Evolutionary conservation across 2,113 vertebrate genomes (phyloP), one percentile per base, ranked within the genome.

Genomic region (Lasiurus cinereus): DNA sequence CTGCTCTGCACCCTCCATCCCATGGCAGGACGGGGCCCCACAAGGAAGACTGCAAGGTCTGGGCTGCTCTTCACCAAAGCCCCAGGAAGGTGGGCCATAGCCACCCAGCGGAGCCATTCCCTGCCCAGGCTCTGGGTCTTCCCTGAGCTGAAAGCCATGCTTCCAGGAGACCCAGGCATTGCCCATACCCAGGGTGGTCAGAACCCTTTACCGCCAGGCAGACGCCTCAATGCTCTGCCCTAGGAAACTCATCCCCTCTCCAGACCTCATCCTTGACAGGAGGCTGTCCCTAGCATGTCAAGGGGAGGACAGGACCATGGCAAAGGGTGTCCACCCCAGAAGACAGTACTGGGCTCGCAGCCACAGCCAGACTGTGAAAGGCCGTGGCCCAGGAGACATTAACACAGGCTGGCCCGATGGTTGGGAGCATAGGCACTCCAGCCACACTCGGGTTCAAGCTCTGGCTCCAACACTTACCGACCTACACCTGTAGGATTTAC

Each of bases 351-450:
- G 5, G 9, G 66, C n/a, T 48, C 22, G 9, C 13, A 69, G 79
- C 14, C 43, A 43, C 29, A 21, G 33, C 43, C 59, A 79, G 70
- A 77, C 72, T 18, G 59, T 15, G 66, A 73, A 87, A 48, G 66
- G 59, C 56, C 0, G 0, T 12, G 39, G 80, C 31, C 66, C 24
- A 2, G 50, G 39, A 66, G 54, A 43, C 15, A 27, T 11, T 1
- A 22, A 77, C 0, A 31, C 7, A 73, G 78, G 27, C 22, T 59
- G 56, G 36, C 15, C 27, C 4, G 0, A 0, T 2, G 43, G 36
- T 64, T 36, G 9, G 22, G 27, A 24, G 8, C 0, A 0, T 4
- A 39, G 69, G 29, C 22, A 1, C 56, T 48, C 31, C 0, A 56
- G 27, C 43, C 78, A 18, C 2, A 29, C 3, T 46, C 64, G 0